A percentile compares a stretch with the other conserved stretches of the same genome.
Conservation (phyloP, 2,113 vertebrate species). For the Orientallactaga bullata region DNA sequence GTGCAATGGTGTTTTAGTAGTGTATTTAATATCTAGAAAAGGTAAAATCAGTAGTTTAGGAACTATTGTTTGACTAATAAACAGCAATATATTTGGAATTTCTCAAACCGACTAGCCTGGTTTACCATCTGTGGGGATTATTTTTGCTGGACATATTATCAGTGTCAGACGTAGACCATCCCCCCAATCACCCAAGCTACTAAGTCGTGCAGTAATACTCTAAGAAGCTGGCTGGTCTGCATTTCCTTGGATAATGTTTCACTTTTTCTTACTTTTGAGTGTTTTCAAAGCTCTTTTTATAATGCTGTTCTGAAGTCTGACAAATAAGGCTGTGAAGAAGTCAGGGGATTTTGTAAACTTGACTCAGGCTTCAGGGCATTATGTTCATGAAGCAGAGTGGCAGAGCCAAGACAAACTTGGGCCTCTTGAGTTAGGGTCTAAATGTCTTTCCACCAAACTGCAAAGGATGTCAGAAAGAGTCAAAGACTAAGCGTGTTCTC, state of each 20-base stretch:
- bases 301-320: conserved; percentile 12
- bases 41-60: conserved; percentile 15
- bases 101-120: not conserved
- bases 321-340: not conserved
- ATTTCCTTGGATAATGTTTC: conserved; percentile 19
- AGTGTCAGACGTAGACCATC: conserved; percentile 7
- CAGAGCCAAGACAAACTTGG: not conserved
- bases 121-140: not conserved
- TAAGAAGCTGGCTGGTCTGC: conserved; percentile 5
- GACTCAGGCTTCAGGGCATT: not conserved
- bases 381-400: not conserved
- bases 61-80: conserved; percentile 5
- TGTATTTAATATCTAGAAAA: conserved; percentile 26
- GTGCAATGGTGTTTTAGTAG: not conserved
- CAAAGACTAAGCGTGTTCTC: conserved; percentile 10
- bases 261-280: conserved; percentile 20
- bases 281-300: conserved; percentile 34
- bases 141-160: conserved; percentile 43
- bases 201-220: conserved; percentile 1
- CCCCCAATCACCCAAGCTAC: not conserved
- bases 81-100: not conserved
- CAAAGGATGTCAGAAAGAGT: conserved; percentile 49
- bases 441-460: not conserved
- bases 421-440: conserved; percentile 9
- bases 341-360: conserved; percentile 13